Evolutionary conservation across 2,113 vertebrate species (phyloP).

Genomic region (human): DNA sequence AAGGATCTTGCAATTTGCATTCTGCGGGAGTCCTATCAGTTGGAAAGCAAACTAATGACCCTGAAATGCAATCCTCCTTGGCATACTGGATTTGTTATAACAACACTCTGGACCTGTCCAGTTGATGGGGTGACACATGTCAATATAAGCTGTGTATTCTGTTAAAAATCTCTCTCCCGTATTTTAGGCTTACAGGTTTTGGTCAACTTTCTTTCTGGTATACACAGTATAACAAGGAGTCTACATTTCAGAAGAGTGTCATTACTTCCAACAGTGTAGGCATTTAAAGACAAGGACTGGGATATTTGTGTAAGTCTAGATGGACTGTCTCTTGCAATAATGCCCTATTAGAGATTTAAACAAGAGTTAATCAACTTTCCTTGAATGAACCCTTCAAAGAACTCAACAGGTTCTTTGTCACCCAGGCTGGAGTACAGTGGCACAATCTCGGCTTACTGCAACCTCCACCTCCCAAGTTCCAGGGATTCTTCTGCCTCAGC

Average conservation of each 20-base stretch:
- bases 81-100: fast-evolving
- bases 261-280: fast-evolving
- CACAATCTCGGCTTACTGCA: background rate
- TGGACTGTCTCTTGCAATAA: background rate
- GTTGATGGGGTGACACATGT: fast-evolving
- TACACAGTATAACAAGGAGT: too few relatives aligned
- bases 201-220: too few relatives aligned
- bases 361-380: background rate
- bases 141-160: fast-evolving
- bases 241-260: background rate
- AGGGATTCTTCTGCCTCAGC: background rate
- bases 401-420: fast-evolving
- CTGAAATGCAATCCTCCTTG: too few relatives aligned
- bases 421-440: background rate
- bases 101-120: fast-evolving
- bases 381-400: fast-evolving
- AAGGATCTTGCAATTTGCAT: background rate
- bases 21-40: fast-evolving
- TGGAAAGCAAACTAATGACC: background rate
- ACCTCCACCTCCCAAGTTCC: background rate
- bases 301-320: too few relatives aligned
- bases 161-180: background rate
- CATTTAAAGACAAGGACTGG: background rate
- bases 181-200: background rate
- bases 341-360: background rate